Evolutionary conservation across 2,797 vertebrate genomes (phyloP).

Genomic region (Spea hammondii): DNA sequence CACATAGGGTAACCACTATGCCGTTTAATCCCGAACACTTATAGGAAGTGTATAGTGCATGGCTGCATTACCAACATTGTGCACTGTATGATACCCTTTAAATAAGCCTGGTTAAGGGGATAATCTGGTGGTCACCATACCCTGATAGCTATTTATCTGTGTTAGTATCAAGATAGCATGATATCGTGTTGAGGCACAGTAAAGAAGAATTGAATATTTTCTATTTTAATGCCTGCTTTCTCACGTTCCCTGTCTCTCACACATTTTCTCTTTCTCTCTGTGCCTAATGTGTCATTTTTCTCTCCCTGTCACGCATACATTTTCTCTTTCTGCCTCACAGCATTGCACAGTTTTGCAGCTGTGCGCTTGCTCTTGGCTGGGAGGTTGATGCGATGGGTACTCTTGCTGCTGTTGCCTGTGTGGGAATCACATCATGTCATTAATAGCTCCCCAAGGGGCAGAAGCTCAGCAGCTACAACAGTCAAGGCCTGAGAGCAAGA

Average conservation of each 20-base stretch:
- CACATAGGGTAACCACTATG: too few relatives aligned
- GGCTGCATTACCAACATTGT: too few relatives aligned
- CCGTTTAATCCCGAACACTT: too few relatives aligned
- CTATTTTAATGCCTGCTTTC: constrained; percentile 9
- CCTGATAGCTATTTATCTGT: not conserved
- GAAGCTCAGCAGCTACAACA: constrained; percentile 14
- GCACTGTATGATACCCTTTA: too few relatives aligned
- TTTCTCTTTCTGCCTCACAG: constrained; percentile 30
- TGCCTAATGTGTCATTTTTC: constrained; percentile 18
- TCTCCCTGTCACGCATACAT: constrained; percentile 18
- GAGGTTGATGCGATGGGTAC: constrained; percentile 31
- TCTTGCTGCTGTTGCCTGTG: constrained; percentile 18
- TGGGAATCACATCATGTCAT: constrained; percentile 28
- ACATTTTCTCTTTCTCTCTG: constrained; percentile 1
- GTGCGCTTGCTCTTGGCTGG: constrained; percentile 35
- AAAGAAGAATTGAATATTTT: constrained; percentile 5
- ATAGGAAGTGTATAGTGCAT: too few relatives aligned
- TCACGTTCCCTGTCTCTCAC: constrained; percentile 3
- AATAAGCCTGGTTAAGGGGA: too few relatives aligned
- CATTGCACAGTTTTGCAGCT: constrained; percentile 34
- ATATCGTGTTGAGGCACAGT: not conserved
- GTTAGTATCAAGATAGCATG: not conserved
- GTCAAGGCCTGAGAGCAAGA: constrained; percentile 5
- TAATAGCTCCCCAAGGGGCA: constrained; percentile 41
- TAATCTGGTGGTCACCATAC: too few relatives aligned